Conservation (phyloP, 2,888 invertebrate species). For the Phorcus lineatus region DNA sequence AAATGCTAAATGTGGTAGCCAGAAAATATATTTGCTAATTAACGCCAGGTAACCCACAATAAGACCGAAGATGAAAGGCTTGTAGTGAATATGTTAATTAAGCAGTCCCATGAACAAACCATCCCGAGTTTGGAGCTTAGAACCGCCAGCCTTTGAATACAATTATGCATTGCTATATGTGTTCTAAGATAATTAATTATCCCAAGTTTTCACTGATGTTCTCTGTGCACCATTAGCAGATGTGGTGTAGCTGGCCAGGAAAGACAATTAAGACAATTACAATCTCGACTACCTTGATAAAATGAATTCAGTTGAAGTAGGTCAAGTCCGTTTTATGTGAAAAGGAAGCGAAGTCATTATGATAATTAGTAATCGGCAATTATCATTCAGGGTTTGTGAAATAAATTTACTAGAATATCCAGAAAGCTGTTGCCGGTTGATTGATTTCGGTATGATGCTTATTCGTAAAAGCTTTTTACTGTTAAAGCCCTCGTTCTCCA, state of each 20-base stretch:
- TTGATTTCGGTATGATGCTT: neutral
- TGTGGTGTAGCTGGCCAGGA: neutral
- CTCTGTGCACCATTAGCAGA: neutral
- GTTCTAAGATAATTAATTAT: constrained; percentile 2
- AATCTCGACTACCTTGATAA: neutral
- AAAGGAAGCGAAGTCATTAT: neutral
- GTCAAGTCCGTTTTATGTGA: neutral
- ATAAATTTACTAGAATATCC: neutral
- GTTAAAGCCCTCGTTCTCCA: neutral
- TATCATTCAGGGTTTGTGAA: neutral
- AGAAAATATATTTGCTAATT: constrained; percentile 24
- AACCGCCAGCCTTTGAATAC: neutral
- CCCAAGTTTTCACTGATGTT: constrained; percentile 1
- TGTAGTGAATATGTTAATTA: constrained; percentile 19
- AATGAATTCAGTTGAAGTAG: neutral
- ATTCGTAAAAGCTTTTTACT: neutral
- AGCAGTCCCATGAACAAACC: neutral
- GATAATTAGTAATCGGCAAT: neutral
- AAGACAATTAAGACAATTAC: constrained; percentile 18
- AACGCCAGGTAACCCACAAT: constrained; percentile 22
- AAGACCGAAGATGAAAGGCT: neutral
- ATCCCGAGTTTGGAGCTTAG: neutral
- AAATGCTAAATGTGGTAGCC: neutral
- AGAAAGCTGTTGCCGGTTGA: neutral
- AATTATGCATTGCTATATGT: neutral